Evolutionary conservation across 2,888 invertebrate genomes (phyloP).

Genomic region (Drosophila parthenogenetica): DNA sequence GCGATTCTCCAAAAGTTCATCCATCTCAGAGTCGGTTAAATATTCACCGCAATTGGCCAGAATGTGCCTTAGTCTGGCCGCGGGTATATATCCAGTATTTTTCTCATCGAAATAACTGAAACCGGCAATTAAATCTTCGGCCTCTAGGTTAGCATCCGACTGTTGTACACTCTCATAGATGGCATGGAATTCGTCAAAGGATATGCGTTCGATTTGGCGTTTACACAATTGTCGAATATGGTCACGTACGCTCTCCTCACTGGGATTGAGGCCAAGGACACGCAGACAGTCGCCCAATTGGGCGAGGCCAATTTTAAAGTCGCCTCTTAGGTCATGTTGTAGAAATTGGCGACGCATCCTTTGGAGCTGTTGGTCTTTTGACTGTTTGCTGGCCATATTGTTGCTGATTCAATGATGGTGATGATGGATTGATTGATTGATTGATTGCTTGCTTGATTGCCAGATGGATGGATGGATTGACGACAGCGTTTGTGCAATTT

Average conservation of each 20-base stretch:
- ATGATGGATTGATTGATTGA: constrained; percentile 17
- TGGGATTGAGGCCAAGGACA: constrained; percentile 60
- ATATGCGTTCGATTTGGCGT: constrained; percentile 41
- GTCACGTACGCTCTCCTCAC: constrained; percentile 36
- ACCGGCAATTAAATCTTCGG: constrained; percentile 36
- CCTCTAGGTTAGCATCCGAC: not conserved
- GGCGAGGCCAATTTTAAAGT: constrained; percentile 50
- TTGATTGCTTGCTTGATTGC: constrained; percentile 16
- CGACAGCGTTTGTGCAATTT: constrained; percentile 13
- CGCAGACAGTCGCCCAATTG: constrained; percentile 63
- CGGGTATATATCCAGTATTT: constrained; percentile 54
- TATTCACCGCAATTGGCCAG: constrained; percentile 45
- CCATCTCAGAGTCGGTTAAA: constrained; percentile 44
- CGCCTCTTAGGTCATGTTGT: constrained; percentile 38
- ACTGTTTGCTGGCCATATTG: constrained; percentile 32
- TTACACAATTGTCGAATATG: constrained; percentile 32
- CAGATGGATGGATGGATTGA: constrained; percentile 27
- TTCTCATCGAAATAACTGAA: constrained; percentile 46
- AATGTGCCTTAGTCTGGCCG: constrained; percentile 33
- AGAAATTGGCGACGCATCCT: constrained; percentile 44
- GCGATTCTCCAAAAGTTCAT: constrained; percentile 42
- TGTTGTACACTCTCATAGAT: constrained; percentile 38
- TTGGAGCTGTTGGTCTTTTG: constrained; percentile 25
- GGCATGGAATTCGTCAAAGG: constrained; percentile 55
- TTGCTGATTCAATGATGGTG: constrained; percentile 29